phyloP scores from a whole-genome alignment of 2,888 invertebrate species.

The Mactromeris polynyma region DNA sequence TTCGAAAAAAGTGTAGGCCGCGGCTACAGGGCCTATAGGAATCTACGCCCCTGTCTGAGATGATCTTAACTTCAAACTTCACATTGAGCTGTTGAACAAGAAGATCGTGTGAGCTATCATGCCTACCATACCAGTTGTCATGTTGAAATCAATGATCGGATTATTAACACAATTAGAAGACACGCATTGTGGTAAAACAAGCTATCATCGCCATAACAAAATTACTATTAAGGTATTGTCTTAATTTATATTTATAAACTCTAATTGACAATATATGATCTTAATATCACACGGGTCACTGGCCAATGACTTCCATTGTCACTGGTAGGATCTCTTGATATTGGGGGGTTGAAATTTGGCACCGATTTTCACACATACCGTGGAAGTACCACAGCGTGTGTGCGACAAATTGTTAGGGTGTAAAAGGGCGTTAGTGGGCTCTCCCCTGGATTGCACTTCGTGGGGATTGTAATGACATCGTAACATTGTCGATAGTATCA shows the following conservation, averaged over 20 bases:
- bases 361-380: not conserved
- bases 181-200: not conserved
- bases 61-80: not conserved
- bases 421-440: not conserved
- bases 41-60: too few species aligned
- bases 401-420: slow-evolving; percentile 7
- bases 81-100: not conserved
- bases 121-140: slow-evolving; percentile 26
- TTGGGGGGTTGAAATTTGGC: slow-evolving; percentile 19
- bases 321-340: not conserved
- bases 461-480: not conserved
- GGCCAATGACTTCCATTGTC: slow-evolving; percentile 24
- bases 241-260: slow-evolving; percentile 43
- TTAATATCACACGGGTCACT: slow-evolving; percentile 38
- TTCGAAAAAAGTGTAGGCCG: too few species aligned
- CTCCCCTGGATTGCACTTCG: slow-evolving; percentile 2
- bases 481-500: not conserved
- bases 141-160: slow-evolving; percentile 21
- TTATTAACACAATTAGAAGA: slow-evolving; percentile 25
- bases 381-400: not conserved
- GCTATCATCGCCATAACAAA: slow-evolving; percentile 37
- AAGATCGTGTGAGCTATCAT: slow-evolving; percentile 24
- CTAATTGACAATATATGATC: slow-evolving; percentile 54
- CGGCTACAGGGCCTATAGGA: too few species aligned
- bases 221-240: slow-evolving; percentile 23